Evolutionary conservation across 2,113 vertebrate species (phyloP).

Genomic region (Halcyon senegalensis): DNA sequence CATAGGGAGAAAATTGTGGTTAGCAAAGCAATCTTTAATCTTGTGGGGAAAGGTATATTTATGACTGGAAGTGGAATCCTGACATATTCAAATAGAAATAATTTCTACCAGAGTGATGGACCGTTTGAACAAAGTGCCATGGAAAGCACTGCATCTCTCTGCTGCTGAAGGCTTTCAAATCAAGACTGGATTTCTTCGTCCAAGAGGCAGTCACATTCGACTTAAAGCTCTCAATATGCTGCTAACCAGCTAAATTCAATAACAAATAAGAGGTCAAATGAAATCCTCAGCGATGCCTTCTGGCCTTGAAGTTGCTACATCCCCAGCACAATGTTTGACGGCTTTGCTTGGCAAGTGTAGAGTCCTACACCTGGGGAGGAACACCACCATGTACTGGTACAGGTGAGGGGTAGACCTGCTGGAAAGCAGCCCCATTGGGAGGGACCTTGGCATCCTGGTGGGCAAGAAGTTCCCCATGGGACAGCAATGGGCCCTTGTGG

Average conservation of each 20-base stretch:
- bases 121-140: neutral
- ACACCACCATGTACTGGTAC: too few species aligned
- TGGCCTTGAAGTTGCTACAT: neutral
- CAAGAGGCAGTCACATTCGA: neutral
- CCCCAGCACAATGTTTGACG: accelerated
- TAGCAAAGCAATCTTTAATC: conserved; percentile 45
- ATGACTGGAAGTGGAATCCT: conserved; percentile 19
- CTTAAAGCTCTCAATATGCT: neutral
- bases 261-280: neutral
- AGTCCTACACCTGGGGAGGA: too few species aligned
- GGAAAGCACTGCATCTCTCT: neutral
- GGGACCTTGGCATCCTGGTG: too few species aligned
- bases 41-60: conserved; percentile 31
- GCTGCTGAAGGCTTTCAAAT: neutral
- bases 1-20: conserved; percentile 22
- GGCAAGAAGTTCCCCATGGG: too few species aligned
- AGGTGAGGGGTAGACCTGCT: too few species aligned
- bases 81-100: conserved; percentile 54
- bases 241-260: neutral
- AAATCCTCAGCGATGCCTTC: accelerated
- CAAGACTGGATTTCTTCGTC: neutral
- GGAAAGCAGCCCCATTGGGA: too few species aligned
- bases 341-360: neutral
- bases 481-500: too few species aligned
- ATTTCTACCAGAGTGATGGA: conserved; percentile 19